Percentiles rank a stretch among this genome's conserved stretches.
Conservation (phyloP, 92 coral and sea anemone genomes). For the Umimayanthus chanpuru region DNA sequence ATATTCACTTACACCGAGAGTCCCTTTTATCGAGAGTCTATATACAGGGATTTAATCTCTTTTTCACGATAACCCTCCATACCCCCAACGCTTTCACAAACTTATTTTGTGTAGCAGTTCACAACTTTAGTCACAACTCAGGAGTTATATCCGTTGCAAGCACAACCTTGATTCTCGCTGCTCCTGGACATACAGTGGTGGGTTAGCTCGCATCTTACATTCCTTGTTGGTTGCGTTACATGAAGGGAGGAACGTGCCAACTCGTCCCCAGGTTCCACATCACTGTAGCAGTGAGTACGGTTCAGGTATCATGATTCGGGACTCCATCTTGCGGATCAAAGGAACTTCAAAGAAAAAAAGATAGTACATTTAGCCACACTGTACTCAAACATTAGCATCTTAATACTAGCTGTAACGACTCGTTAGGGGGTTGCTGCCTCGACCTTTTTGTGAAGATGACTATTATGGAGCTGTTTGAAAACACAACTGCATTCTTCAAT, state of each 20-base stretch:
- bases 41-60: too few species aligned
- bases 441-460: too few species aligned
- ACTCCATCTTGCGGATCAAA: conserved; percentile 94
- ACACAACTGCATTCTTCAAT: too few species aligned
- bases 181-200: neutral
- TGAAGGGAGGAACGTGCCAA: neutral
- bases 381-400: too few species aligned
- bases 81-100: neutral
- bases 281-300: conserved; percentile 81
- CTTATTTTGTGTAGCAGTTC: neutral
- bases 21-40: too few species aligned
- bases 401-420: neutral
- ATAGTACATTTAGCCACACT: neutral
- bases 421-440: too few species aligned
- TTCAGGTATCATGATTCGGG: conserved; percentile 85
- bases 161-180: neutral
- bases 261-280: neutral
- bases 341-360: conserved; percentile 69
- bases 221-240: neutral
- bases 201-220: neutral
- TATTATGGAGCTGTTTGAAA: too few species aligned
- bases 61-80: neutral
- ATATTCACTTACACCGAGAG: neutral
- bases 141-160: neutral
- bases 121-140: neutral